Conservation (phyloP, 2,888 invertebrate species). For the Muscina levida region DNA sequence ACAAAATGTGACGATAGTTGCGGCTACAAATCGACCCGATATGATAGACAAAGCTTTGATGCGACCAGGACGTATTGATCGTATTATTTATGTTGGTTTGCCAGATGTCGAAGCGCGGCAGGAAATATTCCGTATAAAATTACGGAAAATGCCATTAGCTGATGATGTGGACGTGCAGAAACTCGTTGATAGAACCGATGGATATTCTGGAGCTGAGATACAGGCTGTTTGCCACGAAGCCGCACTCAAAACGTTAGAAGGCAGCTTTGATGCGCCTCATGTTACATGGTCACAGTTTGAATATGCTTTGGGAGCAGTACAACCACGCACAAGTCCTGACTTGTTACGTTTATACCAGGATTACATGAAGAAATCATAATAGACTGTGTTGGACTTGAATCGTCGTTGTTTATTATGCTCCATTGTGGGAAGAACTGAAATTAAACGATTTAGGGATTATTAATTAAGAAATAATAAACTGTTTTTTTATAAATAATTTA, state of each 20-base stretch:
- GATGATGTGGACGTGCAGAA: constrained; percentile 84
- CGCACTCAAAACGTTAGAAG: constrained; percentile 90
- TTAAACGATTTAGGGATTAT: too few relatives aligned
- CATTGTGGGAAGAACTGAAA: background rate
- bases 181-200: constrained; percentile 86
- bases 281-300: constrained; percentile 88
- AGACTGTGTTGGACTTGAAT: background rate
- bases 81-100: constrained; percentile 94
- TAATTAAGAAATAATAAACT: background rate
- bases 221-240: constrained; percentile 95
- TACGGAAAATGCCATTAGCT: constrained; percentile 86
- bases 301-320: constrained; percentile 85
- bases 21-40: constrained; percentile 98
- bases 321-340: constrained; percentile 87
- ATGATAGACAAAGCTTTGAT: constrained; percentile 95
- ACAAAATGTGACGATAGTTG: constrained; percentile 93
- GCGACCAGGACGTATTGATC: constrained; percentile 94
- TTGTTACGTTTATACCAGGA: constrained; percentile 88
- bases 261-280: constrained; percentile 83
- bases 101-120: constrained; percentile 90
- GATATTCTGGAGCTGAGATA: constrained; percentile 97
- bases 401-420: constrained; percentile 1
- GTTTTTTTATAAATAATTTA: too few relatives aligned
- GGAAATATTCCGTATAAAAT: constrained; percentile 90
- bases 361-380: constrained; percentile 80